phyloP scores from a whole-genome alignment of 2,797 vertebrate species.

The Parambassis ranga region DNA sequence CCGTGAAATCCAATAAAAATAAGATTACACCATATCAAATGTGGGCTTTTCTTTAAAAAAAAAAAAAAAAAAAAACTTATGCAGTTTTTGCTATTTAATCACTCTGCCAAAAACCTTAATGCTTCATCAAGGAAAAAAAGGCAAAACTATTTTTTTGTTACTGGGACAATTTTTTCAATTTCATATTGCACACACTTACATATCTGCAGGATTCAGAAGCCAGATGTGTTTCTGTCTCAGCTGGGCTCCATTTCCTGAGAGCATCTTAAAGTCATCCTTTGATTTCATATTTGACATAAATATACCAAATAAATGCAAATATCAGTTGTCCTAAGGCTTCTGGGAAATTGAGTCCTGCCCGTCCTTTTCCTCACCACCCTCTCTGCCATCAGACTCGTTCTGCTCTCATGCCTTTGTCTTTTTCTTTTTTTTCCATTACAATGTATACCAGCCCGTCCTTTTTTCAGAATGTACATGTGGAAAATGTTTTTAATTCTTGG shows the following conservation, averaged over 20 bases:
- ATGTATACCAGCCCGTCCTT: slow-evolving; percentile 61
- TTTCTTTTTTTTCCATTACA: slow-evolving; percentile 38
- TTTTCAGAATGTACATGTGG: slow-evolving; percentile 62
- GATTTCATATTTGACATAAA: no score
- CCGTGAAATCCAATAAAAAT: slow-evolving; percentile 13
- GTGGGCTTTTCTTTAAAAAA: slow-evolving; percentile 24
- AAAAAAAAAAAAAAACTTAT: slow-evolving; percentile 18
- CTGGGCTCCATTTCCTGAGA: not conserved
- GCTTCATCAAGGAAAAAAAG: slow-evolving; percentile 27
- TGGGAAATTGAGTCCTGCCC: slow-evolving; percentile 42
- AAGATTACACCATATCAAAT: slow-evolving; percentile 23
- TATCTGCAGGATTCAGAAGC: slow-evolving; percentile 8
- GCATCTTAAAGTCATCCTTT: not conserved
- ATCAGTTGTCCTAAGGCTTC: not conserved
- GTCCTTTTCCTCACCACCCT: not conserved
- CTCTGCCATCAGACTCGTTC: not conserved
- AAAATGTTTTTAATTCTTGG: slow-evolving; percentile 66
- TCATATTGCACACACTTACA: not conserved
- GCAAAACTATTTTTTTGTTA: not conserved
- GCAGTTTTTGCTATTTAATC: slow-evolving; percentile 13
- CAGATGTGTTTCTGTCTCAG: not conserved
- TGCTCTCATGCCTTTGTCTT: slow-evolving; percentile 31
- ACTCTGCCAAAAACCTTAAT: slow-evolving; percentile 10
- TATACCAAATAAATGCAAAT: no score
- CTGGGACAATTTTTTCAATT: no score